Base-by-base conservation (phyloP, 2,888 invertebrate genomes). In the Meiosimyza decipiens region DNA sequence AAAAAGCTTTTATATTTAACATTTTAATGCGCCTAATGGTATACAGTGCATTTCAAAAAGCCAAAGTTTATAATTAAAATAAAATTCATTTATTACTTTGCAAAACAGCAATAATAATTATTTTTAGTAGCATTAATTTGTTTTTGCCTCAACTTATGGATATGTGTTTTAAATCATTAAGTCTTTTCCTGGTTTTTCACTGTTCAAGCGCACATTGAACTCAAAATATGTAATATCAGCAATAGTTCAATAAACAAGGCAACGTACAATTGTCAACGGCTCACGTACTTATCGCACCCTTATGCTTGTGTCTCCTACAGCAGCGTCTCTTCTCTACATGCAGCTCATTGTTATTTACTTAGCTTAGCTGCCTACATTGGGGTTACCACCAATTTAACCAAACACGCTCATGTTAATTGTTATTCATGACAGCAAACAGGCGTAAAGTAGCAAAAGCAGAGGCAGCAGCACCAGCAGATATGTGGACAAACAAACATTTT, bases 361-460 rank as follows among this genome's bases (percentile, higher is more conserved):
- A 40, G 18, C 16, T 47, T 55, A 33, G 40, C 33, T n/a, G 9
- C 66, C 15, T n/a, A 28, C n/a, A 49, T 64, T 7, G 18, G 64
- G 51, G 11, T 55, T 67, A 57, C 67, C 67, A 57, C 67, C 67
- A 57, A 67, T 57, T 49, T 18, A 18, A 6, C 68, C 59, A 12
- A n/a, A 50, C 49, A 28, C 16, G 69, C 51, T 51, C 28, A 51
- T 60, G 33, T 47, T 60, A 60, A 71, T 71, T 71, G 66, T 60
- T 66, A 71, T 71, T 65, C 71, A 71, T 71, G 71, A 47, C 71
- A 66, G 66, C 71, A 13, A 59, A 59, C 51, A 69, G 47, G 52
- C 65, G 64, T 40, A 40, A 40, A 40, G 7, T 40, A 40, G 40
- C 40, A 40, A 40, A 7, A 7, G 40, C 40, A 1, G 7, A 40